A percentile compares a stretch with the other conserved stretches of the same genome.
These are phyloP conservation scores for Mus minutoides DNA, from an alignment of 2,797 vertebrate species.

Conservation along the genomic window DNA sequence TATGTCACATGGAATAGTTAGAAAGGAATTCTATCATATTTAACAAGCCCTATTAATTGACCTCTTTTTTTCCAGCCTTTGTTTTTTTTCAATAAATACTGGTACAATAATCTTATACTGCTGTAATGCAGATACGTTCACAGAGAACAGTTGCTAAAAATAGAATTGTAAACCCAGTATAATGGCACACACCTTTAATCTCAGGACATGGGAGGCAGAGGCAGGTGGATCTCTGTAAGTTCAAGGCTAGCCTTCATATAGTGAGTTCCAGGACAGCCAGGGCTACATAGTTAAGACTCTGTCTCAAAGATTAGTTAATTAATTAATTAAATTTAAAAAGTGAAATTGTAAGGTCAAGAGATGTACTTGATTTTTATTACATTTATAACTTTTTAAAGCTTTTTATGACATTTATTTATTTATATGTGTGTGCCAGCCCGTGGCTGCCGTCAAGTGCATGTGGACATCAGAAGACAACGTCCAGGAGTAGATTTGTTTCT, in stretches of 20 bases:
- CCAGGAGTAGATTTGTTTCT: neutral
- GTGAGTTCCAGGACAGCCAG: neutral
- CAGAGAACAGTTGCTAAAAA: neutral
- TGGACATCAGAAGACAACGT: neutral
- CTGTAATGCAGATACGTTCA: neutral
- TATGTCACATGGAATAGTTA: neutral
- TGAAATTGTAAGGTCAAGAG: neutral
- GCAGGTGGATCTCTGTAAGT: neutral
- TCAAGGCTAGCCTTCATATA: no score
- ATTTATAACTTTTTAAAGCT: neutral
- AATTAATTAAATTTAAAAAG: neutral
- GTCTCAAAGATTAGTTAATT: neutral
- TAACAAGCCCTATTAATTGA: neutral
- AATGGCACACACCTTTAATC: neutral
- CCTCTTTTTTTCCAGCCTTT: neutral
- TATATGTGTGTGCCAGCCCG: neutral
- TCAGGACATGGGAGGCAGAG: neutral
- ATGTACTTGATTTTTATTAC: neutral
- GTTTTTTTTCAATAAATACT: neutral
- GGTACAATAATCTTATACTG: neutral
- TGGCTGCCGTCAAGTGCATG: neutral
- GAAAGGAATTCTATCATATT: neutral
- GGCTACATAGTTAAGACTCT: neutral
- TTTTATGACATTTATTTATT: neutral
- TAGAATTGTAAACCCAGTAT: neutral